Evolutionary conservation across 64 coral and sea anemone species (phyloP).

Genomic region (Dendronephthya gigantea): DNA sequence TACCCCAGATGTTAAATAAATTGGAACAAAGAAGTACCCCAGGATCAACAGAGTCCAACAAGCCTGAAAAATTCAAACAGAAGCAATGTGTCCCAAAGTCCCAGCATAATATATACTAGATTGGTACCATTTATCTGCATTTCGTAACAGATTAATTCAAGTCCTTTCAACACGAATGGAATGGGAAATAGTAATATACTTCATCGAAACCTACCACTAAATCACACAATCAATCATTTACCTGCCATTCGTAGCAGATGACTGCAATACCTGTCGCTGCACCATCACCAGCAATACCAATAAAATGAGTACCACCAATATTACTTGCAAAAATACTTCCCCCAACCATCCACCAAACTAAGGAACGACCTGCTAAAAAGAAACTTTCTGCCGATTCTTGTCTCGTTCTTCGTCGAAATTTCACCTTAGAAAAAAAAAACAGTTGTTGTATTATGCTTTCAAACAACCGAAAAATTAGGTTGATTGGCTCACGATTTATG

Average conservation of each 20-base stretch:
- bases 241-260: conserved; percentile 81
- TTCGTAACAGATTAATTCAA: conserved; percentile 65
- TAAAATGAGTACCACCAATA: conserved; percentile 75
- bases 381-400: conserved; percentile 63
- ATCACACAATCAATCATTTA: neutral
- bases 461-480: too few relatives aligned
- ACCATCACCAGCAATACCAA: conserved; percentile 69
- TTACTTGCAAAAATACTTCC: conserved; percentile 79
- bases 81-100: neutral
- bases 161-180: conserved; percentile 61
- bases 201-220: neutral
- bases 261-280: conserved; percentile 74
- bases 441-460: too few relatives aligned
- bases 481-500: too few relatives aligned
- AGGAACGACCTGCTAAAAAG: conserved; percentile 67
- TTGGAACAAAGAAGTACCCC: conserved; percentile 64
- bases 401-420: conserved; percentile 26
- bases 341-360: conserved; percentile 77
- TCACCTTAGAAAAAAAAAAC: neutral
- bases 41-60: conserved; percentile 65
- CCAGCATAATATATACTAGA: neutral
- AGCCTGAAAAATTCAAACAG: conserved; percentile 27
- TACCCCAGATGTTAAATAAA: conserved; percentile 67
- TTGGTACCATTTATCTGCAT: conserved; percentile 41
- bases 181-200: conserved; percentile 58